These are phyloP conservation scores for Acrocera orbiculus DNA, from an alignment of 2,888 invertebrate species.

Conservation along the genomic window DNA sequence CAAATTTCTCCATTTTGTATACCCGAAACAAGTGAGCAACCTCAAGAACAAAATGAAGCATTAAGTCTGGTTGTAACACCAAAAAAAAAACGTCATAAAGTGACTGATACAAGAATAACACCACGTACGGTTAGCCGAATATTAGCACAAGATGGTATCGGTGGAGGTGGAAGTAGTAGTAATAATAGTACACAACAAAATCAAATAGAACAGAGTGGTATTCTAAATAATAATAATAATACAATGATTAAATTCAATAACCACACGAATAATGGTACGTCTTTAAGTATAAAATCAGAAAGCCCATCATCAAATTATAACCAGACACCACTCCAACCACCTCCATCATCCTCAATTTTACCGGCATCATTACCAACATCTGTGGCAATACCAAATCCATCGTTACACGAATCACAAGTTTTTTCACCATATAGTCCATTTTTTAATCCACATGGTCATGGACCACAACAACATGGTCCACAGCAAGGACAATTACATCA, in stretches of 20 bases:
- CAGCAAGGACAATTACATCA: constrained; percentile 30
- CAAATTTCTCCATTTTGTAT: constrained; percentile 37
- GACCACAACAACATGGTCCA: constrained; percentile 31
- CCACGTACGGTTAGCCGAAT: constrained; percentile 78
- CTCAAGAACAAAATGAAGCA: constrained; percentile 83
- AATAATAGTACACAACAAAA: constrained; percentile 7
- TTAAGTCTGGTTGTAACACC: constrained; percentile 86
- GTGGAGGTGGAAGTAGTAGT: not conserved
- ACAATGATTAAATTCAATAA: constrained; percentile 4
- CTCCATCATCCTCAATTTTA: constrained; percentile 66
- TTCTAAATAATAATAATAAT: constrained; percentile 7
- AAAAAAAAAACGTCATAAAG: constrained; percentile 94
- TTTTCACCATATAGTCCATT: constrained; percentile 84
- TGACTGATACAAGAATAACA: constrained; percentile 84
- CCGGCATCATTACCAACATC: constrained; percentile 82
- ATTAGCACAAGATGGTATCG: constrained; percentile 59
- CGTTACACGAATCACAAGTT: constrained; percentile 84
- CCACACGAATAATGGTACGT: constrained; percentile 18
- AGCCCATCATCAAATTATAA: constrained; percentile 54
- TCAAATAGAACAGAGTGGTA: constrained; percentile 7
- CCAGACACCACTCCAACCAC: constrained; percentile 32
- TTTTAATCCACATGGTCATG: constrained; percentile 47
- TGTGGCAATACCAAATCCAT: constrained; percentile 92
- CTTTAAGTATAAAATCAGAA: constrained; percentile 33
- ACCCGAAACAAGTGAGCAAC: constrained; percentile 43